Conservation (phyloP, 2,888 invertebrate genomes). For the Adineta ricciae region DNA sequence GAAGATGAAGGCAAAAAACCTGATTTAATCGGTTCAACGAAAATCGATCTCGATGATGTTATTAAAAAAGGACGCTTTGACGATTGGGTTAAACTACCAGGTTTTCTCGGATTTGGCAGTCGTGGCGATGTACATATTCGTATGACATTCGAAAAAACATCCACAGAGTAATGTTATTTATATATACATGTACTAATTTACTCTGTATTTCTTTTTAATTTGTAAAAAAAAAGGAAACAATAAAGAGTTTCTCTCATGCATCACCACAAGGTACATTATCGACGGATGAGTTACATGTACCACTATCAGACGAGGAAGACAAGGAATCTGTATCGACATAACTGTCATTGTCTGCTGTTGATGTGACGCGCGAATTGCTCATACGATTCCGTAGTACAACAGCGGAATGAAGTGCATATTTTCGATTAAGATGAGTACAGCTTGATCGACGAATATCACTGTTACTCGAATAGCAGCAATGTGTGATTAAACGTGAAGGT, state of each 20-base stretch:
- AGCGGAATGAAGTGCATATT: not conserved
- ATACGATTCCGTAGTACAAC: not conserved
- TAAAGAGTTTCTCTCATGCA: not conserved
- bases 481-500: not conserved
- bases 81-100: not conserved
- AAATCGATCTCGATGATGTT: not conserved
- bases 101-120: not conserved
- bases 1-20: not conserved
- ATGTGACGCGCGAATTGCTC: not conserved
- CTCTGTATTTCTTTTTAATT: no score
- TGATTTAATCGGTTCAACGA: not conserved
- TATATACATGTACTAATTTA: no score
- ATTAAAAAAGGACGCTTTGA: not conserved
- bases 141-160: not conserved
- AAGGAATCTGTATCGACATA: not conserved
- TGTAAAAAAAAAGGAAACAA: not conserved
- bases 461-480: not conserved
- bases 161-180: not conserved
- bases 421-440: slow-evolving; percentile 1
- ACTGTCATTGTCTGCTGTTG: not conserved
- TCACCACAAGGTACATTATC: not conserved
- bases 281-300: not conserved
- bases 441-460: not conserved
- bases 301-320: not conserved
- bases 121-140: not conserved